Evolutionary conservation across 1,140 invertebrate genomes (phyloP), one percentile per base, ranked within the genome.

Genomic region (Trichonephila clavata): DNA sequence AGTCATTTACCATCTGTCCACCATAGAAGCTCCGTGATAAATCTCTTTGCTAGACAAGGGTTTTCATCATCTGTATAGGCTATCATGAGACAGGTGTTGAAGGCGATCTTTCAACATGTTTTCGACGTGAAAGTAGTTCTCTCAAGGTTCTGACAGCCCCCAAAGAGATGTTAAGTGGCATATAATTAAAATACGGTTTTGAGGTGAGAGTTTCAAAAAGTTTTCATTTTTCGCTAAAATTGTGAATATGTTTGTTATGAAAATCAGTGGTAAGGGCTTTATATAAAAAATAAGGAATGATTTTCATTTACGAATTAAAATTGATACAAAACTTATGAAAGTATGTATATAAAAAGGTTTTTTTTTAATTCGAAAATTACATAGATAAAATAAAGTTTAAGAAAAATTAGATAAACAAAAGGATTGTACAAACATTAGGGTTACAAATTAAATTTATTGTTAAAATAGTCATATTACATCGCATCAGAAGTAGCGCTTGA

Each of bases 1-100:
- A 88, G 86, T 88, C 86, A 88, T 88, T 88, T 88, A 88, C 32
- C 60, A n/a, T 18, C 86, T 68, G 60, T 88, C 86, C 81, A 50
- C 20, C 10, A 24, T n/a, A 24, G 81, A 68, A 68, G 86, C n/a
- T 43, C 32, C 24, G 86, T 88, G 61, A 88, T 88, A 88, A 88
- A 88, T 88, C 86, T 71, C 86, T 68, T 60, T 43, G 61, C 61
- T n/a, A 65, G 86, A 68, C 86, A 88, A 88, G 86, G 61, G 86
- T 63, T 88, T 88, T 88, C 86, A 68, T 88, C 86, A 88, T 68
- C 60, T 60, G 32, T 88, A 68, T 20, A 88, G 20, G 61, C 63
- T 32, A 88, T 71, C 63, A 2, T 39, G 39, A 50, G 61, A 43
- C 86, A 88, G 86, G 61, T 88, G 86, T 63, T 88, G 63, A 68